These are phyloP conservation scores for Rhinogobio ventralis DNA, from an alignment of 2,797 vertebrate genomes.

Conservation along the genomic window DNA sequence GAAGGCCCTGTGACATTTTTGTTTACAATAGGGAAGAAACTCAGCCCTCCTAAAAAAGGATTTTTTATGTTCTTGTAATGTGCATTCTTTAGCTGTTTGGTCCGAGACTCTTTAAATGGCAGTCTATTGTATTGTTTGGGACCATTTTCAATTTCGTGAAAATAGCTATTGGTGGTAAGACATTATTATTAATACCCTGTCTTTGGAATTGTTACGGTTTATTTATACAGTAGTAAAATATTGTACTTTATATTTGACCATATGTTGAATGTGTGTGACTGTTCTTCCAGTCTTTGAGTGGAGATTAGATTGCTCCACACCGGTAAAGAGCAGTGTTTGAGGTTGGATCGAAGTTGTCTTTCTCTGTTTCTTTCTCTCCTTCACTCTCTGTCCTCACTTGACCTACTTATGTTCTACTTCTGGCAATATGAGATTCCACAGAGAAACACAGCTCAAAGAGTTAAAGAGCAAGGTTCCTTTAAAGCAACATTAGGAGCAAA, in stretches of 20 bases:
- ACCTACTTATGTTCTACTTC: constrained; percentile 22
- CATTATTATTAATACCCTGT: not conserved
- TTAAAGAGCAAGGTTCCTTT: not conserved
- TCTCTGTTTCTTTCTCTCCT: not conserved
- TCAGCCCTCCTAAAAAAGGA: not conserved
- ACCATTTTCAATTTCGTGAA: not conserved
- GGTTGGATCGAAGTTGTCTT: not conserved
- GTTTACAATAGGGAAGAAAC: not conserved
- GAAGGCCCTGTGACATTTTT: not conserved
- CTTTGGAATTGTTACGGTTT: not conserved
- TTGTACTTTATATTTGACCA: not conserved
- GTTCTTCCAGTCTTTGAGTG: not conserved
- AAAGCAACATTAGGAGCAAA: not conserved
- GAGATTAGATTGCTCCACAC: not conserved
- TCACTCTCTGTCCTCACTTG: constrained; percentile 11
- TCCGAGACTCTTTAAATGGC: not conserved
- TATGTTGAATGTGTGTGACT: not conserved
- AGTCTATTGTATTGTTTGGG: not conserved
- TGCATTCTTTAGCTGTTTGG: not conserved
- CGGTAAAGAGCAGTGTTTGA: not conserved
- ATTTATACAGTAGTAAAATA: not conserved
- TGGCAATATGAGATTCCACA: not conserved
- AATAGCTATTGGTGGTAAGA: not conserved
- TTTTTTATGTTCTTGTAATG: constrained; percentile 2
- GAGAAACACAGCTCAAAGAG: not conserved